Evolutionary conservation across 2,113 vertebrate genomes (phyloP).

Genomic region (Elephas maximus): DNA sequence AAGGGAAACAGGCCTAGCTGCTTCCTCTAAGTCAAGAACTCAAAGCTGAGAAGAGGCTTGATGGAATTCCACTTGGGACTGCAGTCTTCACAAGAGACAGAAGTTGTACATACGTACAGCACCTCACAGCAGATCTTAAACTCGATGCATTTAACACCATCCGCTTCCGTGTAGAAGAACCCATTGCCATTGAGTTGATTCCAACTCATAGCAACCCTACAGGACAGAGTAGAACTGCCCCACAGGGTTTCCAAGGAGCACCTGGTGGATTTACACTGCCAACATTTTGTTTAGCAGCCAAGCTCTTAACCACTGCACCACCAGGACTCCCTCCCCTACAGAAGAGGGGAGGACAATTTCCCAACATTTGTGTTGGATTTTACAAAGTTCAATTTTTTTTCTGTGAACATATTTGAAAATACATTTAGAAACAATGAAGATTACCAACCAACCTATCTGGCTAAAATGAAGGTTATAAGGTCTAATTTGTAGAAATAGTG

Average conservation of each 20-base stretch:
- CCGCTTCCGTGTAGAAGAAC: neutral
- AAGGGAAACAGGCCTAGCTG: conserved; percentile 13
- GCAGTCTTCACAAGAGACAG: fast-evolving
- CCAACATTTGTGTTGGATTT: neutral
- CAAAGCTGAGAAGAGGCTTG: neutral
- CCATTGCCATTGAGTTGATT: too few relatives aligned
- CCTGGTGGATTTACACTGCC: too few relatives aligned
- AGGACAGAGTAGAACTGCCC: too few relatives aligned
- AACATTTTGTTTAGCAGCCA: too few relatives aligned
- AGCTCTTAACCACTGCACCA: too few relatives aligned
- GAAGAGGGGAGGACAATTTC: neutral
- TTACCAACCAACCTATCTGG: neutral
- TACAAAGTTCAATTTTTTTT: conserved; percentile 28
- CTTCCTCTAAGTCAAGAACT: neutral
- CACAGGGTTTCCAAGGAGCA: too few relatives aligned
- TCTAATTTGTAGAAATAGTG: neutral
- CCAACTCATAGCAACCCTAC: too few relatives aligned
- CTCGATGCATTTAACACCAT: neutral
- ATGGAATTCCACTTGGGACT: neutral
- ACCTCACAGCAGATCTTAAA: neutral
- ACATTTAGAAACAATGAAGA: neutral
- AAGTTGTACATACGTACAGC: fast-evolving
- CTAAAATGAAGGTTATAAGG: neutral
- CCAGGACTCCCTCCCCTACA: too few relatives aligned
- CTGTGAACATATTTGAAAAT: neutral